Evolutionary conservation across 2,888 invertebrate genomes (phyloP).

Genomic region (Drosophila nr. fundita): DNA sequence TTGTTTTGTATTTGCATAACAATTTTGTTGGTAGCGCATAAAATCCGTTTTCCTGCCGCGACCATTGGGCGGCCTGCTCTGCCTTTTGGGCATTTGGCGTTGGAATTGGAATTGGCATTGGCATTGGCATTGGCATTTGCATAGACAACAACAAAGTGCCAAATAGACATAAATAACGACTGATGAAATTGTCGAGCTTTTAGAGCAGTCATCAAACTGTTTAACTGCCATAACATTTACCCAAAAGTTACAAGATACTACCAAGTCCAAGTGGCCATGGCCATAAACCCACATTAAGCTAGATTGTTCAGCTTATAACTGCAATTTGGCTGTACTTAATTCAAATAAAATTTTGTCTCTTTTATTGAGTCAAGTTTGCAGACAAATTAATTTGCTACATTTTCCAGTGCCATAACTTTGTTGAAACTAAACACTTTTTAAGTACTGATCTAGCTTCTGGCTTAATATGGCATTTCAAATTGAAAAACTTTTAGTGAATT

Average conservation of each 20-base stretch:
- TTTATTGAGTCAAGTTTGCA: neutral
- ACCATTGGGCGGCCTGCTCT: conserved; percentile 41
- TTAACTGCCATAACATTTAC: conserved; percentile 18
- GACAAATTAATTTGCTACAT: neutral
- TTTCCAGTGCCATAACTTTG: neutral
- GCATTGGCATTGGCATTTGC: conserved; percentile 65
- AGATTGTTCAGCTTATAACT: neutral
- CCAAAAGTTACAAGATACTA: neutral
- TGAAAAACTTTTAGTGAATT: no score
- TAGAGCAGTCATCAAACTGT: conserved; percentile 14
- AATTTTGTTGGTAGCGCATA: conserved; percentile 57
- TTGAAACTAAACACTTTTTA: no score
- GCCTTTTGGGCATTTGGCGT: conserved; percentile 56
- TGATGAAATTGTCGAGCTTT: conserved; percentile 62
- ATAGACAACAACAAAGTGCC: conserved; percentile 55
- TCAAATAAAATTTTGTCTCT: neutral
- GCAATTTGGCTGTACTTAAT: neutral
- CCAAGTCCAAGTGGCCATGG: neutral
- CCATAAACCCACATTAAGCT: neutral
- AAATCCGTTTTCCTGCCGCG: conserved; percentile 64
- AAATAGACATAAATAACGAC: conserved; percentile 77
- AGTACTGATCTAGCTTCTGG: no score
- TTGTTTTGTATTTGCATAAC: conserved; percentile 62
- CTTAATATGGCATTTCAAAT: no score
- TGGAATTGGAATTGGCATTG: conserved; percentile 29